Evolutionary conservation across 2,888 invertebrate genomes (phyloP).

Genomic region (Choristoneura rosaceana): DNA sequence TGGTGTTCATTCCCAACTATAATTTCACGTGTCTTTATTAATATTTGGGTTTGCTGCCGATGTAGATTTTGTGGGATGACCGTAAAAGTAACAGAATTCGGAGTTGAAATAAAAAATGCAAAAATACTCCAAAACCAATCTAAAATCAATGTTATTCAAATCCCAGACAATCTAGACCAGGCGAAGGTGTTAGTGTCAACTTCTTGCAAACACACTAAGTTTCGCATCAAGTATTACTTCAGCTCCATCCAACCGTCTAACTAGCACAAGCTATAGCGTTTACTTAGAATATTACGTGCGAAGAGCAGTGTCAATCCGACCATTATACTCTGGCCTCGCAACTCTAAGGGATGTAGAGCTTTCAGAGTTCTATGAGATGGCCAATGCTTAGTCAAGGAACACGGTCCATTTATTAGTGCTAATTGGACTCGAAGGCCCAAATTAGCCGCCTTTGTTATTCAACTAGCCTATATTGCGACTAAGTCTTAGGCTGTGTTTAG

Average conservation of each 20-base stretch:
- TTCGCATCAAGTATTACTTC: slow-evolving; percentile 14
- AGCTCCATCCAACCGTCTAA: slow-evolving; percentile 17
- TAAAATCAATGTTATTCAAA: not conserved
- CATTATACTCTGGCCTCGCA: slow-evolving; percentile 1
- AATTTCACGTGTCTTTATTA: not conserved
- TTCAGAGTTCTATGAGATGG: slow-evolving; percentile 2
- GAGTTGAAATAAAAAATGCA: too few relatives aligned
- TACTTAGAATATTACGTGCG: slow-evolving; percentile 24
- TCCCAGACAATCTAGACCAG: not conserved
- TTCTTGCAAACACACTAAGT: not conserved
- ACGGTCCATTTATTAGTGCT: slow-evolving; percentile 63
- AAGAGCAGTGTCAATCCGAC: slow-evolving; percentile 18
- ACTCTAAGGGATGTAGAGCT: not conserved
- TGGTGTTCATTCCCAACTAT: not conserved
- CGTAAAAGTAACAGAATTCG: too few relatives aligned
- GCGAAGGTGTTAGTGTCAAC: not conserved
- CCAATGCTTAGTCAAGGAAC: slow-evolving; percentile 38
- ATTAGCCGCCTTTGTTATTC: slow-evolving; percentile 59
- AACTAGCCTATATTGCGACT: slow-evolving; percentile 35
- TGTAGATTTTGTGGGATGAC: too few relatives aligned
- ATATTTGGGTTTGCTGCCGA: too few relatives aligned
- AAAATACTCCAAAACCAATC: too few relatives aligned
- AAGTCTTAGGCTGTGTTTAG: slow-evolving; percentile 28
- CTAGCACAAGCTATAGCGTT: slow-evolving; percentile 15
- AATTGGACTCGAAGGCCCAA: slow-evolving; percentile 63